A percentile compares a stretch with the other conserved stretches of the same genome.
Evolutionary conservation across 2,113 vertebrate genomes (phyloP).

Genomic region (Heteronetta atricapilla): DNA sequence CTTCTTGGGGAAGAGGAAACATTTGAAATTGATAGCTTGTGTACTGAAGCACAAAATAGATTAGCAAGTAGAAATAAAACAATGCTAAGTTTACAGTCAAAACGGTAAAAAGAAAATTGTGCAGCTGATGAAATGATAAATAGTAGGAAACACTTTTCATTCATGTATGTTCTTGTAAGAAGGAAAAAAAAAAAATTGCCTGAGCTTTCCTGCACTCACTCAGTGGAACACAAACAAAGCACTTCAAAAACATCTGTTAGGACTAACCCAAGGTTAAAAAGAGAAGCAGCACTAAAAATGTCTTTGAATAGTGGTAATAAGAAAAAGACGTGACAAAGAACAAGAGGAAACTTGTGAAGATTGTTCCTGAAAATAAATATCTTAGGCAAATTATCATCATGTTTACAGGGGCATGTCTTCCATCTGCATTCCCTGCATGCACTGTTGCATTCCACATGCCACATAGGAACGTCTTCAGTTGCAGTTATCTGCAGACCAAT

Average conservation of each 20-base stretch:
- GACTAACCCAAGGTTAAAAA: slow-evolving; percentile 5
- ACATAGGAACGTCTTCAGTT: background rate
- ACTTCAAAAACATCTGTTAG: slow-evolving; percentile 55
- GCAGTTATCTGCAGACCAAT: background rate
- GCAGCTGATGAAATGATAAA: background rate
- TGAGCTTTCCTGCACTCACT: background rate
- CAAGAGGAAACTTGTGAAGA: background rate
- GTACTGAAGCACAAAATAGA: background rate
- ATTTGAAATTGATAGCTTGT: background rate
- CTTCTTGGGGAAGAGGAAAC: background rate
- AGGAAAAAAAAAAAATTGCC: background rate
- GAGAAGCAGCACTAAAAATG: slow-evolving; percentile 10
- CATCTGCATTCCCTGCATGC: background rate
- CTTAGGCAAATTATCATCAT: background rate
- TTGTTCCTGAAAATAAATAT: background rate
- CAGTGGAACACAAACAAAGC: slow-evolving; percentile 5
- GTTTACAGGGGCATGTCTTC: background rate
- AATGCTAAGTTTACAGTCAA: background rate
- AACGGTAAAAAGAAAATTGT: background rate
- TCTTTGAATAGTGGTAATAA: slow-evolving; percentile 46
- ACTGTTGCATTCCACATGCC: background rate
- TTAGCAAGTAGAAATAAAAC: background rate
- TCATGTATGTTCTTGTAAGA: slow-evolving; percentile 22
- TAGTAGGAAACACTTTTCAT: slow-evolving; percentile 24
- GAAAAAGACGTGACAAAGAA: background rate